Conservation (phyloP, 2,113 vertebrate species). For the Bufo bufo region DNA sequence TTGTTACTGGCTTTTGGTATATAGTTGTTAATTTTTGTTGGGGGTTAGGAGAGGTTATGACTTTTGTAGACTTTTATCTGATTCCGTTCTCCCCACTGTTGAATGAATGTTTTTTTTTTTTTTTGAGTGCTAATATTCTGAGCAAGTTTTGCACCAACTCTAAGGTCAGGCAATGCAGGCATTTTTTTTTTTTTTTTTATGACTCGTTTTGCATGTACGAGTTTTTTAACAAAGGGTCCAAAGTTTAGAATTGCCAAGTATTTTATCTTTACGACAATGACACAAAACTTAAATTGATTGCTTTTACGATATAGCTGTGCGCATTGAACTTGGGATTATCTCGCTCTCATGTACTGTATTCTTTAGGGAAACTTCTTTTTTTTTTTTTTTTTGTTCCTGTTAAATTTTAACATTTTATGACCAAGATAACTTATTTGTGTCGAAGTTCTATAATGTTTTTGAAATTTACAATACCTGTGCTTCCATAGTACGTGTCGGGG, state of each 20-base stretch:
- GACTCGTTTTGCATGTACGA: conserved; percentile 62
- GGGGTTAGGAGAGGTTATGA: not conserved
- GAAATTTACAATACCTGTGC: not conserved
- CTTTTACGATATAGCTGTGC: conserved; percentile 63
- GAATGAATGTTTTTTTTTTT: not conserved
- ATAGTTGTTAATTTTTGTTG: not conserved
- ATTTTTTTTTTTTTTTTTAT: not conserved
- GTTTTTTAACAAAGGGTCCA: conserved; percentile 65
- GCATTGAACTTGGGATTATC: not conserved
- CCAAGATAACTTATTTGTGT: not conserved
- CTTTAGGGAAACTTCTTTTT: not conserved
- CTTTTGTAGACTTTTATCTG: too few relatives aligned
- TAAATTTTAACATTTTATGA: conserved; percentile 14
- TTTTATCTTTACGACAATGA: conserved; percentile 71
- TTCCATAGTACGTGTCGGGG: not conserved
- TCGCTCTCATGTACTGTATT: not conserved
- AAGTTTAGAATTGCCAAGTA: conserved; percentile 67
- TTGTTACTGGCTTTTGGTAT: not conserved
- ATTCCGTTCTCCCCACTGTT: not conserved
- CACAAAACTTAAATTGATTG: conserved; percentile 67
- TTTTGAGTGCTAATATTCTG: too few relatives aligned
- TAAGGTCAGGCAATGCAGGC: not conserved
- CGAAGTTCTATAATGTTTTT: not conserved
- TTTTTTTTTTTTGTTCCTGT: not conserved
- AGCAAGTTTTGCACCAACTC: not conserved